Percentiles rank a stretch among this genome's conserved stretches.
Conservation (phyloP, 1,140 invertebrate genomes). For the Nebria ingens region DNA sequence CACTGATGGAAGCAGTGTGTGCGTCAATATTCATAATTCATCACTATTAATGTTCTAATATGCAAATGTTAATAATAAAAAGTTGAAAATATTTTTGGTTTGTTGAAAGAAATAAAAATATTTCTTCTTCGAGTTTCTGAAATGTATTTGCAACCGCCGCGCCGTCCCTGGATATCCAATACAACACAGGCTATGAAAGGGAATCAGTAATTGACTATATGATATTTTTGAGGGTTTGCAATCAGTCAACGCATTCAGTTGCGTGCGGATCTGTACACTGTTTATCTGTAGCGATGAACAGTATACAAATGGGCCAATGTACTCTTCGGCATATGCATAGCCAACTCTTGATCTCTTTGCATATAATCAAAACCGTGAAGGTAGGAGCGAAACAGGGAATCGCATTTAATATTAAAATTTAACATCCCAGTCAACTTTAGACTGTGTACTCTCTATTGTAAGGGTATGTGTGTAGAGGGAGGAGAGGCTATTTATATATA, state of each 20-base stretch:
- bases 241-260: background rate
- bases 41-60: no score
- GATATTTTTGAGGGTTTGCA: constrained; percentile 6
- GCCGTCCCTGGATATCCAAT: background rate
- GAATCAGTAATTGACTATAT: background rate
- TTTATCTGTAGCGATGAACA: background rate
- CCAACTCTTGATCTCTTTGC: constrained; percentile 1
- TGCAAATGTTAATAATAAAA: no score
- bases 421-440: background rate
- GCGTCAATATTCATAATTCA: no score
- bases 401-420: constrained; percentile 7
- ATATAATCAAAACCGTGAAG: constrained; percentile 7
- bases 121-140: no score
- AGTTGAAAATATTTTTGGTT: no score
- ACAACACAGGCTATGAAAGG: background rate
- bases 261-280: background rate
- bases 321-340: constrained; percentile 2
- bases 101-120: no score
- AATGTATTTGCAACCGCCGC: no score
- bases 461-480: background rate
- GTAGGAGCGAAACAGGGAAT: background rate
- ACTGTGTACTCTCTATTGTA: background rate
- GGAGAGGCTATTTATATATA: background rate
- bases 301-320: background rate
- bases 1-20: no score